Percentiles rank a stretch among this genome's conserved stretches.
phyloP scores from a whole-genome alignment of 2,113 vertebrate species.

The Sterna hirundo region DNA sequence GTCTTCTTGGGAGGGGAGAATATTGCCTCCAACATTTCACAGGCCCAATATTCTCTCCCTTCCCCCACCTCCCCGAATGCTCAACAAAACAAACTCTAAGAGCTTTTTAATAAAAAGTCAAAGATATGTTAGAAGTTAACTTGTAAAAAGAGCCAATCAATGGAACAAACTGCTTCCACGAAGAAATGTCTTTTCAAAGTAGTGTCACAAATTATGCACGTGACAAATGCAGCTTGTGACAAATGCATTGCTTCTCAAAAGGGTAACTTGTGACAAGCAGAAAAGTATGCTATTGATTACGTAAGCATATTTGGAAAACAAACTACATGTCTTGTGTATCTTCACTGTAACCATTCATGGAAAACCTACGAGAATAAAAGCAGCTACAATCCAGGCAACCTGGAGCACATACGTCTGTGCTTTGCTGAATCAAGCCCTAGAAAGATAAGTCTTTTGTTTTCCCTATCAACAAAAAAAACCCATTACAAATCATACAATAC shows the following conservation, averaged over 20 bases:
- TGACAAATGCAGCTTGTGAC: neutral
- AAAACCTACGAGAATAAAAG: constrained; percentile 12
- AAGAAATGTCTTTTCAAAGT: neutral
- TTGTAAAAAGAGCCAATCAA: neutral
- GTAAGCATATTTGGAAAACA: neutral
- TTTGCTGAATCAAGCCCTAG: neutral
- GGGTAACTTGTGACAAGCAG: neutral
- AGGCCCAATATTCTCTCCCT: neutral
- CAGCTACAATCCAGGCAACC: neutral
- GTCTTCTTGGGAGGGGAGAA: neutral
- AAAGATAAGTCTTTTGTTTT: neutral
- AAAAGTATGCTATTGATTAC: neutral
- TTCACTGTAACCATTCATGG: neutral
- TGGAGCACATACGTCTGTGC: neutral
- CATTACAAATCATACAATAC: neutral
- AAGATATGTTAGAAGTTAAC: neutral
- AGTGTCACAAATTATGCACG: neutral
- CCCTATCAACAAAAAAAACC: neutral
- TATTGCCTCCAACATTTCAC: neutral
- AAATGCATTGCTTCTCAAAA: neutral
- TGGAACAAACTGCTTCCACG: neutral
- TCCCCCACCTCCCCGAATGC: neutral
- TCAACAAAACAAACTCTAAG: neutral
- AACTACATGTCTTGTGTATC: neutral
- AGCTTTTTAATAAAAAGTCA: neutral